These are phyloP conservation scores for Taxidea taxus DNA, from an alignment of 2,113 vertebrate genomes.

Conservation along the genomic window DNA sequence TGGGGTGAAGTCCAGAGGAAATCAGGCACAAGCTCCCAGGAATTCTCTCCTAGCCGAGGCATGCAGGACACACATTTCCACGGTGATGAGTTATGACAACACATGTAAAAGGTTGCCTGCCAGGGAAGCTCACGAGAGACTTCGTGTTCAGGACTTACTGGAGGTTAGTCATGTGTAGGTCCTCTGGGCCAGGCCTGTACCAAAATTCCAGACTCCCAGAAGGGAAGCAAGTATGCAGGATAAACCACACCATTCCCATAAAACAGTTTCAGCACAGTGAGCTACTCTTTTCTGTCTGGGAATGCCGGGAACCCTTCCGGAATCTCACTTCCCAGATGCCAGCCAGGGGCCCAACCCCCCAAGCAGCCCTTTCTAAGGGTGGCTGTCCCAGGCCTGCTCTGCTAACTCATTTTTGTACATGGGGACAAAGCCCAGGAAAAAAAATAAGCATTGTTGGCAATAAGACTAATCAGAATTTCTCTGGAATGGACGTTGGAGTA, in stretches of 20 bases:
- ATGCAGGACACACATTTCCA: fast-evolving
- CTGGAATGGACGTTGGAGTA: constrained; percentile 5
- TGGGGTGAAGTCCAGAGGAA: background rate
- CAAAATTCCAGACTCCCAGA: background rate
- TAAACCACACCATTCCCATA: background rate
- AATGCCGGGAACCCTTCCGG: background rate
- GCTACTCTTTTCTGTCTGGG: background rate
- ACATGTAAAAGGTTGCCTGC: fast-evolving
- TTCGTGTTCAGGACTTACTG: background rate
- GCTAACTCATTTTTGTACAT: background rate
- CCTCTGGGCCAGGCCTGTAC: background rate
- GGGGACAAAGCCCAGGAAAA: background rate
- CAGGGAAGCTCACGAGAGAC: background rate
- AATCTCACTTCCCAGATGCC: background rate
- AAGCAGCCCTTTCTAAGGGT: background rate
- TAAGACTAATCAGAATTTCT: background rate
- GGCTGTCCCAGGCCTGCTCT: background rate
- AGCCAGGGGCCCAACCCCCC: background rate
- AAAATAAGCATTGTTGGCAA: background rate
- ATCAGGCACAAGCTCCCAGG: background rate
- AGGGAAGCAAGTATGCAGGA: background rate
- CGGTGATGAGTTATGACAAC: background rate
- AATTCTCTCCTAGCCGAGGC: fast-evolving
- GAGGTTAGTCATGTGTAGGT: background rate
- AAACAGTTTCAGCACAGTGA: background rate